Conservation (phyloP, 1,140 invertebrate species). For the Camponotus vicinus region DNA sequence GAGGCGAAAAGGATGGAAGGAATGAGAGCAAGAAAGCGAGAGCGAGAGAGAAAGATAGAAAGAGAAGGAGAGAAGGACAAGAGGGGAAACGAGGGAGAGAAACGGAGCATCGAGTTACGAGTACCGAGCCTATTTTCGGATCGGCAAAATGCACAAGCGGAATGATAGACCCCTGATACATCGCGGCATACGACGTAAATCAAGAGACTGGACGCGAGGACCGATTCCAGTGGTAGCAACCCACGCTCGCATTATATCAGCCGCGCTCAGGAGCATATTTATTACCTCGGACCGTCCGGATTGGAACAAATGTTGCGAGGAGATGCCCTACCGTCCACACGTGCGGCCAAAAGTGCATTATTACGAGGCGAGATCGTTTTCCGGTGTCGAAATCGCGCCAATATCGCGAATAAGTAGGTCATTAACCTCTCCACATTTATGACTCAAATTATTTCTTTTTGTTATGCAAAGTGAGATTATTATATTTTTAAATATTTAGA, state of each 20-base stretch:
- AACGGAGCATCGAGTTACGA: constrained; percentile 68
- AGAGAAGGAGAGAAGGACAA: background rate
- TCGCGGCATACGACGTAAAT: constrained; percentile 82
- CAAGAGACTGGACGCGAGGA: constrained; percentile 81
- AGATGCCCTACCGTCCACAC: constrained; percentile 53
- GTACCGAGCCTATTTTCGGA: constrained; percentile 78
- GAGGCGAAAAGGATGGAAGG: background rate
- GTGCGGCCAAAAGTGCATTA: constrained; percentile 64
- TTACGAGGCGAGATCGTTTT: constrained; percentile 27
- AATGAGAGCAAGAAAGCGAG: background rate
- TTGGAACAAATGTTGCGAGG: constrained; percentile 79
- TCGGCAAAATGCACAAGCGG: constrained; percentile 78
- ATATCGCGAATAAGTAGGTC: constrained; percentile 14
- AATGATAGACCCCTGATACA: constrained; percentile 81
- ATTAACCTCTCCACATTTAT: background rate
- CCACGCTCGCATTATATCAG: constrained; percentile 84
- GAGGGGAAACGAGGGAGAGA: constrained; percentile 16
- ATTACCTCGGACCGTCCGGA: constrained; percentile 78
- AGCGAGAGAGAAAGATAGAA: too few species aligned
- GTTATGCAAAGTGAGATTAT: too few species aligned
- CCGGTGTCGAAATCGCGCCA: constrained; percentile 8
- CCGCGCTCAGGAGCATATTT: constrained; percentile 79
- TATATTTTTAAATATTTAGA: too few species aligned
- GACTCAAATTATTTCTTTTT: background rate
- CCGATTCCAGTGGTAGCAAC: constrained; percentile 81